Percentiles rank a stretch among this genome's conserved stretches.
Conservation (phyloP, 2,797 vertebrate species). For the Artibeus lituratus region DNA sequence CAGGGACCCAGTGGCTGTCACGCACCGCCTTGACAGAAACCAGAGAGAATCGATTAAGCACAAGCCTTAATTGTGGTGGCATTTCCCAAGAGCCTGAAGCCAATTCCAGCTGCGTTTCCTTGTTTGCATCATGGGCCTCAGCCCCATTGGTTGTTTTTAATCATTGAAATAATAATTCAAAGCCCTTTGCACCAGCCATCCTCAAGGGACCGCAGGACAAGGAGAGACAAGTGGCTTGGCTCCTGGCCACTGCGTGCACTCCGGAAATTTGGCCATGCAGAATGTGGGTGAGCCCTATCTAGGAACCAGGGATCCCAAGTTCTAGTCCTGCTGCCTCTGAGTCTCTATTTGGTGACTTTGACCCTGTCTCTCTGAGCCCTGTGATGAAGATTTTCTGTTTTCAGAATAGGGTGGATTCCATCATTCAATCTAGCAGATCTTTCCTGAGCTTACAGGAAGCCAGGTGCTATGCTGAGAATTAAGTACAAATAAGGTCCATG, state of each 20-base stretch:
- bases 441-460: background rate
- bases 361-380: background rate
- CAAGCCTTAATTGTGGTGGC: background rate
- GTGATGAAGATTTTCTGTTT: background rate
- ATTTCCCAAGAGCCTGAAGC: background rate
- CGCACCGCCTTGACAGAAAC: background rate
- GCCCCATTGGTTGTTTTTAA: slow-evolving; percentile 23
- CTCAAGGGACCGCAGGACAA: background rate
- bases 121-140: background rate
- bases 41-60: slow-evolving; percentile 49
- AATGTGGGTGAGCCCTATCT: background rate
- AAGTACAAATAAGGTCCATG: too few species aligned
- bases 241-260: background rate
- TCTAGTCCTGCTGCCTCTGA: background rate
- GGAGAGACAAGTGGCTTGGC: background rate
- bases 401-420: background rate
- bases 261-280: background rate
- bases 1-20: slow-evolving; percentile 5
- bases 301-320: background rate
- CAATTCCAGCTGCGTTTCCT: slow-evolving; percentile 41
- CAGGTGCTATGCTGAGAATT: too few species aligned
- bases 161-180: slow-evolving; percentile 40
- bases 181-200: background rate
- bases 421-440: background rate
- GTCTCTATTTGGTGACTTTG: background rate